Evolutionary conservation across 2,888 invertebrate genomes (phyloP), one percentile per base, ranked within the genome.

Genomic region (Agrotis ipsilon): DNA sequence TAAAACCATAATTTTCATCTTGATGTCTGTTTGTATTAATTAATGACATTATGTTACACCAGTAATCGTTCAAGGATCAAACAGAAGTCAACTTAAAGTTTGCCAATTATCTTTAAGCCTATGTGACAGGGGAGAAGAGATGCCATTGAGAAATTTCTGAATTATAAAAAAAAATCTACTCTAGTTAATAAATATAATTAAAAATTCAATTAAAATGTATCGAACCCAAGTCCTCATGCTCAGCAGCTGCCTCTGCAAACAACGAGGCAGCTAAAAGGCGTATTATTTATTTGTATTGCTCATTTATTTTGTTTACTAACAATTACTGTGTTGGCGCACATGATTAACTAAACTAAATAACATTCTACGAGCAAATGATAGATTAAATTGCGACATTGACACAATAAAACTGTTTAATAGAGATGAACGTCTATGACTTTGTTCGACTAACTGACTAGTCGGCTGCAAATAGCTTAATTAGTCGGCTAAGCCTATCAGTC

Each of bases 381-480:
- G 55, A 51, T 24, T n/a, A 11, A 68, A 72, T 55, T 64, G 68
- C 49, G 69, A 81, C 69, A 81, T 81, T 78, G 81, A 81, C 78
- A 77, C 45, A 61, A 54, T 77, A 46, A 57, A 76, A 81, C 13
- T 39, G 39, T 57, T 64, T 1, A 39, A 11, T 39, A 39, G 39
- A 11, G 39, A 11, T 39, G 39, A 32, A n/a, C n/a, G 32, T 6
- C 11, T 11, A 39, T 11, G 4, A 39, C 2, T n/a, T 39, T 11
- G 5, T 39, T 39, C 11, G 27, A 27, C 5, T 27, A 11, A 11
- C 11, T 39, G 9, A 39, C 9, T 39, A 39, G 9, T 39, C 9
- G 39, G 39, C 39, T 39, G 1, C 9, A 39, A 39, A 39, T 11
- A 9, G 39, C 39, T 11, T n/a, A 11, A 39, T 11, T 39, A 39